Base-by-base conservation (phyloP, 1,140 invertebrate species). In the Pseudomyrmex concolor region DNA sequence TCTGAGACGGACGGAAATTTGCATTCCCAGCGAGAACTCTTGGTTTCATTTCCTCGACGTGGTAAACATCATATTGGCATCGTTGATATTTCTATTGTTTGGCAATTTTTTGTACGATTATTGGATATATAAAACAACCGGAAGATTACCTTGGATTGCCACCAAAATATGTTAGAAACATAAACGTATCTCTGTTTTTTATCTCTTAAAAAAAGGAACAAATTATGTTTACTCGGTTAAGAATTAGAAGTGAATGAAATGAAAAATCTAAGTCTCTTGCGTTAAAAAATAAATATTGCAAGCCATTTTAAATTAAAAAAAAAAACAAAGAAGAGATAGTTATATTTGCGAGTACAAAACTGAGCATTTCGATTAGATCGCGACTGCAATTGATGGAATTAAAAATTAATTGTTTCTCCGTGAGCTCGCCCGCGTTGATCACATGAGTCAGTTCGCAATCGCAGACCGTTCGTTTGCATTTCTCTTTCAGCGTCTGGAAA, bases 81-180 rank as follows among this genome's bases (percentile, higher is more conserved):
- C 93, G 8, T 92, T 97, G 13, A 97, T 97, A 85, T 74, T 98
- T 0, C 90, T 97, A 1, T 95, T 97, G 25, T 90, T 98, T 62
- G 95, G 95, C 4, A 97, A 97, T 92, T 95, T 98, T 67, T 92
- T 96, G 0, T 98, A 97, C 87, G 97, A 98, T 92, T 98, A 97
- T 92, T 97, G 97, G 93, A 95, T 94, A 66, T 98, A 97, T 91
- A 97, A 97, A 90, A 96, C 95, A 82, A 97, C 96, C 10, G 97
- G 97, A 10, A 95, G 95, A 89, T 92, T 98, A 67, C 97, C 97
- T 8, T 97, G 97, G 97, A 96, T 98, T 57, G 96, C 96, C 10
- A 94, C 95, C 64, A 97, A 96, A 93, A 95, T 97, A 55, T 96
- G 93, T 93, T 77, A 43, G 22, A 12, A 25, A 9, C 50, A 3